Base-by-base conservation (phyloP, 2,113 vertebrate genomes). In the Sebastes fasciatus region DNA sequence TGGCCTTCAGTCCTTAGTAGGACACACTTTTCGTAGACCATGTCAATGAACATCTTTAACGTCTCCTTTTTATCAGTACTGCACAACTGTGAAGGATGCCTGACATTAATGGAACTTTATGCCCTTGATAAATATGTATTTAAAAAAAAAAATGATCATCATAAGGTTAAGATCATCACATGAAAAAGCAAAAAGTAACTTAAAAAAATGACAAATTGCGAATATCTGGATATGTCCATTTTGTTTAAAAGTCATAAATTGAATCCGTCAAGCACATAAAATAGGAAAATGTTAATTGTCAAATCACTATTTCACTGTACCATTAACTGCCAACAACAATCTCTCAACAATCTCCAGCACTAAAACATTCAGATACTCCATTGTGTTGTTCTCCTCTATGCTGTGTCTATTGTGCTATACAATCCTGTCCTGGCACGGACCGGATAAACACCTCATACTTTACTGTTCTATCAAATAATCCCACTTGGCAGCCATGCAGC, bases 381-480 rank as follows among this genome's bases (percentile, higher is more conserved):
- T 45, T 77, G 66, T 61, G 74, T 55, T 83, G 17, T 7, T 14
- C n/a, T 45, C 74, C 21, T 78, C 71, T 65, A 14, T 80, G 71
- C 69, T 61, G 62, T 54, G 74, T 34, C 34, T 34, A 34, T 34
- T 21, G 5, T 40, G n/a, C 70, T 60, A 67, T 55, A 45, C 74
- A 83, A 72, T 81, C 77, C 67, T 51, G 66, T 66, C 48, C 79
- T 84, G 66, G 89, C 89, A 82, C 34, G 11, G 61, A 42, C 54
- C 1, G 72, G 49, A 86, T 89, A 91, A 90, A 92, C 88, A 89
- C 86, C 79, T 90, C 83, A 76, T 75, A 86, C 82, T 87, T 89
- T 82, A 73, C 91, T 85, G 80, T 80, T 86, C 87, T 86, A 81
- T 83, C 76, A 71, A 72, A 72, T 93, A 91, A 92, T 89, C 87